These are phyloP conservation scores for Trichonephila inaurata DNA, from an alignment of 1,140 invertebrate species.

Conservation along the genomic window DNA sequence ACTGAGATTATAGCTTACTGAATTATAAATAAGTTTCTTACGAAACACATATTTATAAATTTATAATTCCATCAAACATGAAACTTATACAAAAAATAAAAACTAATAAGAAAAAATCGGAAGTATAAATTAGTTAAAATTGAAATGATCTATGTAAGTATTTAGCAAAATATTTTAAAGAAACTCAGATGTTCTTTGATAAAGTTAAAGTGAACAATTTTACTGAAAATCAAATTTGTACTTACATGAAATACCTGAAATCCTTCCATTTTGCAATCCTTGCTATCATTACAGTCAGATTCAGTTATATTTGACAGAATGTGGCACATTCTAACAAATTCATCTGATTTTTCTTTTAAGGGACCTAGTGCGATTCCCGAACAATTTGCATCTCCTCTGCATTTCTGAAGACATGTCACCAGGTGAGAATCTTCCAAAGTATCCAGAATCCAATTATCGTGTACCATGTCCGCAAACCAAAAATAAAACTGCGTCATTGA, in stretches of 20 bases:
- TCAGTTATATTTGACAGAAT: not conserved
- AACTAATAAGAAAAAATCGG: too few species aligned
- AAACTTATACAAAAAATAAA: too few species aligned
- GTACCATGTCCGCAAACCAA: constrained; percentile 35
- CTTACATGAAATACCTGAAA: constrained; percentile 55
- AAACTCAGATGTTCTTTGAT: too few species aligned
- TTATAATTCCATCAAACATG: too few species aligned
- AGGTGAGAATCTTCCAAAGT: not conserved
- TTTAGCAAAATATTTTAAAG: too few species aligned
- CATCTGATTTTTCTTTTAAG: not conserved
- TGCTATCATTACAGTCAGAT: not conserved
- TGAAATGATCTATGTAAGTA: too few species aligned
- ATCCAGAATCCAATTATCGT: constrained; percentile 36
- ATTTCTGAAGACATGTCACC: constrained; percentile 57
- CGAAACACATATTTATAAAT: too few species aligned
- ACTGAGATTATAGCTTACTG: too few species aligned
- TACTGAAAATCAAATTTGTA: too few species aligned
- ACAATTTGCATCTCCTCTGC: not conserved
- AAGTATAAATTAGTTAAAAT: too few species aligned
- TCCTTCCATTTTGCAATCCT: constrained; percentile 9
- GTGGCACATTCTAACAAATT: not conserved
- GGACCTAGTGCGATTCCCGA: constrained; percentile 40
- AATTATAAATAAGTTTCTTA: too few species aligned
- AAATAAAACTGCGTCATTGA: constrained; percentile 13
- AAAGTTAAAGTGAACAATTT: too few species aligned